Evolutionary conservation across 2,113 vertebrate genomes (phyloP).

Genomic region (Condylura cristata): DNA sequence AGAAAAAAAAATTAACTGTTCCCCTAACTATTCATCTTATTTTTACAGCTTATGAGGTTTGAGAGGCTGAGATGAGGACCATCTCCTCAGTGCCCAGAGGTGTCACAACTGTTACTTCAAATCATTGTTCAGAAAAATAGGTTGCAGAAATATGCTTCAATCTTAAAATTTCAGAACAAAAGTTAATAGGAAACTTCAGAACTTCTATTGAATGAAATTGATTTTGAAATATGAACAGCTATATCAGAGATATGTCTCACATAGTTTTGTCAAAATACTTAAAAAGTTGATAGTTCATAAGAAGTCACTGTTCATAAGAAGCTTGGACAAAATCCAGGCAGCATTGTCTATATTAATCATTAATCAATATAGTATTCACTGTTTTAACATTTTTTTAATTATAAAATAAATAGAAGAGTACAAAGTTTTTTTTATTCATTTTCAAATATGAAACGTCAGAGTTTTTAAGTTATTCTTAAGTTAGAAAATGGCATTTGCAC

Average conservation of each 20-base stretch:
- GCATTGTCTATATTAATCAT: neutral
- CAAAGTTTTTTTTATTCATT: neutral
- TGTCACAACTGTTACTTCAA: slow-evolving; percentile 48
- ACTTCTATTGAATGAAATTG: slow-evolving; percentile 35
- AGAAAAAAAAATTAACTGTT: neutral
- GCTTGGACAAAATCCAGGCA: neutral
- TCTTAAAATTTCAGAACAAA: slow-evolving; percentile 10
- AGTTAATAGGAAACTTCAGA: neutral
- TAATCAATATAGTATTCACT: neutral
- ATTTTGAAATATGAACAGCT: slow-evolving; percentile 51
- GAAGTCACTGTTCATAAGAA: neutral
- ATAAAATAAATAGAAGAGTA: neutral
- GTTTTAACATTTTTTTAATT: neutral
- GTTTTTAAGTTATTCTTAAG: neutral
- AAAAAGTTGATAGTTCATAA: neutral
- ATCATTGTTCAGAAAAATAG: neutral
- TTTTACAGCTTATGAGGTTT: neutral
- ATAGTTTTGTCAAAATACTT: neutral
- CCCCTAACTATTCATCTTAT: neutral
- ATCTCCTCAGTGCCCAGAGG: neutral
- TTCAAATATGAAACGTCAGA: neutral
- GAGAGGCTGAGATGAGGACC: neutral
- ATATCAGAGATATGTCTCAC: slow-evolving; percentile 10
- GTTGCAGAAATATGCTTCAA: neutral
- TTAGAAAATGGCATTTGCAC: neutral